Percentiles rank a stretch among this genome's conserved stretches.
Conservation (phyloP, 2,888 invertebrate genomes). For the Agonopterix heracliana region DNA sequence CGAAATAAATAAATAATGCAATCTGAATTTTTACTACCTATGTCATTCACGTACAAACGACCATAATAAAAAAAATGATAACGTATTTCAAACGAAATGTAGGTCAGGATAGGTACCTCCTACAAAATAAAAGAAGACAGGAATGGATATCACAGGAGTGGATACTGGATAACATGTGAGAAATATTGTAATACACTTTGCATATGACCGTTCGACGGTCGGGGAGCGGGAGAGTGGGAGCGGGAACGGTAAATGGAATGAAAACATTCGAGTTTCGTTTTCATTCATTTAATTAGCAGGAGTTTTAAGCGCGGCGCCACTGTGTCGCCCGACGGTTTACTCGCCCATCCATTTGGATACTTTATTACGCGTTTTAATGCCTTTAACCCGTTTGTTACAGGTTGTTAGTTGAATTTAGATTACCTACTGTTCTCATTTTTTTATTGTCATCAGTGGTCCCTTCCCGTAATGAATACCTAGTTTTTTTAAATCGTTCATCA, state of each 20-base stretch:
- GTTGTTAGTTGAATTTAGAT: too few species aligned
- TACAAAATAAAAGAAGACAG: conserved; percentile 17
- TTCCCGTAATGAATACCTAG: too few species aligned
- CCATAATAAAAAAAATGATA: too few species aligned
- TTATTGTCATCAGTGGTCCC: too few species aligned
- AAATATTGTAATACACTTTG: conserved; percentile 47
- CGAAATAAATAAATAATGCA: too few species aligned
- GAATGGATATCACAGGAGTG: conserved; percentile 8
- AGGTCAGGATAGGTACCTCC: conserved; percentile 2
- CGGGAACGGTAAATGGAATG: conserved; percentile 66
- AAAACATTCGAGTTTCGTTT: conserved; percentile 72
- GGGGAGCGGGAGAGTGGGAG: conserved; percentile 43
- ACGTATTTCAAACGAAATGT: conserved; percentile 6
- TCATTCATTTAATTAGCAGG: conserved; percentile 70
- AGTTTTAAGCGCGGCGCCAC: conserved; percentile 63
- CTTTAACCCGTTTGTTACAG: too few species aligned
- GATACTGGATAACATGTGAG: conserved; percentile 30
- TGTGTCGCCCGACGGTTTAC: conserved; percentile 39
- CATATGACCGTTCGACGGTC: conserved; percentile 42
- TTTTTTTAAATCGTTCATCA: too few species aligned
- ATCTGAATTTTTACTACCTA: too few species aligned
- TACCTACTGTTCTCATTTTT: too few species aligned
- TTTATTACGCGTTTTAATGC: conserved; percentile 15
- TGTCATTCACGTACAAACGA: too few species aligned
- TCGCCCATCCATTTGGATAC: conserved; percentile 46